Evolutionary conservation across 2,888 invertebrate species (phyloP), one percentile per base, ranked within the genome.

Genomic region (Drosophila limbata): DNA sequence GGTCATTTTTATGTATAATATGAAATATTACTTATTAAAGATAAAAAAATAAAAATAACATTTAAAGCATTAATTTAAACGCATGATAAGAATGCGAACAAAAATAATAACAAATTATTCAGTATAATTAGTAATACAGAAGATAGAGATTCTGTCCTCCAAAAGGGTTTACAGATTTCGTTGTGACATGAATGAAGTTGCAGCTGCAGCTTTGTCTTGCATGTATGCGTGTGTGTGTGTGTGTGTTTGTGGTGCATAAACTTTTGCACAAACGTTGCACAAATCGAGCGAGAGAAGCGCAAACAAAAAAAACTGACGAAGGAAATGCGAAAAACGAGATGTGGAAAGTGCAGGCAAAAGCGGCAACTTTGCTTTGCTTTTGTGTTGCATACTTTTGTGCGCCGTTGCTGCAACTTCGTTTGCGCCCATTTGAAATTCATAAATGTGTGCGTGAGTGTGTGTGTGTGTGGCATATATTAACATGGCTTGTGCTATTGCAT

Each of bases 371-470:
- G 75, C 80, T 76, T 72, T 69, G 83, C 81, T 68, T 83, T 81
- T 83, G 83, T 83, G 74, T 66, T 69, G 72, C 73, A 57, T 64
- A 69, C 73, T 80, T 80, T 78, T 80, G 63, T 71, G 79, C 64
- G 67, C 56, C 42, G 64, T 40, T 47, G 62, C 67, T 59, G 68
- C 77, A 82, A 81, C 79, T 84, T 87, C 76, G 85, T 87, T 84
- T 84, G 79, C 67, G 64, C 65, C 75, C 74, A 88, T 86, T 88
- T 88, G 73, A 85, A 86, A 88, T 83, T 88, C 85, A 83, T 71
- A 81, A 87, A 73, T 70, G 76, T 63, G 52, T 52, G 57, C 42
- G 53, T 45, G 62, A 42, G 57, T 21, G 25, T 48, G 64, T 51
- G 69, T 59, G 69, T 55, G 72, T 68, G 63, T 59, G 74, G 71